Conservation (phyloP, 2,797 vertebrate species). For the Arnoldichthys spilopterus region DNA sequence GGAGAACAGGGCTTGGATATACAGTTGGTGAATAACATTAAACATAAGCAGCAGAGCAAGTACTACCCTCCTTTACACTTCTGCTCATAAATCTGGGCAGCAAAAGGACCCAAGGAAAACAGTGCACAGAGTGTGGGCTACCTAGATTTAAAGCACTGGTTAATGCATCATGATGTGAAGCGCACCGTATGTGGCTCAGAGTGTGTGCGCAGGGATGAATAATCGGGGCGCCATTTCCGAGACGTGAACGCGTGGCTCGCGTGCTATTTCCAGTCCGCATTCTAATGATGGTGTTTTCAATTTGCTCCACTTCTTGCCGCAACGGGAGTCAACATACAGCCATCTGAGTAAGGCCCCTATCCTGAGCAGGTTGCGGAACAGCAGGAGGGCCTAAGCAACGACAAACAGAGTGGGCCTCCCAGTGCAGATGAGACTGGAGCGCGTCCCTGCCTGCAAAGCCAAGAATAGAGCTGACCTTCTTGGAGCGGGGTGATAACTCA, state of each 20-base stretch:
- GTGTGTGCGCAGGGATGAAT: conserved; percentile 4
- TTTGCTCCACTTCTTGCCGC: conserved; percentile 15
- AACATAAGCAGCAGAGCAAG: conserved; percentile 27
- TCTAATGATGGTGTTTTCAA: conserved; percentile 23
- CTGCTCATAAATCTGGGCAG: conserved; percentile 36
- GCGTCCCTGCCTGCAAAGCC: conserved; percentile 30
- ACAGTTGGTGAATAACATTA: conserved; percentile 44
- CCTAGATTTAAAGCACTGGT: neutral
- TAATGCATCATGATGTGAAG: conserved; percentile 1
- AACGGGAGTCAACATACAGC: conserved; percentile 28
- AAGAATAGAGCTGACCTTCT: conserved; percentile 53
- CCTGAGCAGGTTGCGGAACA: conserved; percentile 8
- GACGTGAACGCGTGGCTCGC: neutral
- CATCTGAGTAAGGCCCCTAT: conserved; percentile 2
- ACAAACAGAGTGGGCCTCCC: conserved; percentile 27
- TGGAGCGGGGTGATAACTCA: conserved; percentile 36
- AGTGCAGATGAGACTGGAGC: conserved; percentile 30
- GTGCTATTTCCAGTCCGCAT: conserved; percentile 26
- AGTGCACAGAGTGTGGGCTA: conserved; percentile 8
- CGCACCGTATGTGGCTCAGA: conserved; percentile 14
- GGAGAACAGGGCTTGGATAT: conserved; percentile 59
- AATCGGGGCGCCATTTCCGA: conserved; percentile 3
- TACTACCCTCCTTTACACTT: conserved; percentile 15
- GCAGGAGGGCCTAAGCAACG: conserved; percentile 16
- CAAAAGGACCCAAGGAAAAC: neutral